Evolutionary conservation across 2,888 invertebrate species (phyloP).

Genomic region (Drosophila prostipennis): DNA sequence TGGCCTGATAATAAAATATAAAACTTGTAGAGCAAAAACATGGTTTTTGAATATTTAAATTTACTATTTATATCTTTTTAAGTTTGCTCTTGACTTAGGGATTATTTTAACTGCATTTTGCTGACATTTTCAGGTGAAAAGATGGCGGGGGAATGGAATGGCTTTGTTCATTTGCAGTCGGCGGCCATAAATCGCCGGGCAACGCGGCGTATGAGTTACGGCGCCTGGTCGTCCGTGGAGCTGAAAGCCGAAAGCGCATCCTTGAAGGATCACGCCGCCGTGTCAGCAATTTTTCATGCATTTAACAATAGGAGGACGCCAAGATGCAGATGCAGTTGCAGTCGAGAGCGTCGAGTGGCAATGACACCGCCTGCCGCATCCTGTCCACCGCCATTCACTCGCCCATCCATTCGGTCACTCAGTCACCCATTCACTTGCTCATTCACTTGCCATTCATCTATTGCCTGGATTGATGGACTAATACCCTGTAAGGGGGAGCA

Average conservation of each 20-base stretch:
- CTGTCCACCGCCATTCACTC: constrained; percentile 34
- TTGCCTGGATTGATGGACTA: constrained; percentile 6
- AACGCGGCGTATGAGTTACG: constrained; percentile 73
- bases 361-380: constrained; percentile 28
- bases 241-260: constrained; percentile 2
- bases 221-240: constrained; percentile 6
- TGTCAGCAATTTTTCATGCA: constrained; percentile 74
- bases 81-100: too few species aligned
- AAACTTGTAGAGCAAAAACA: too few species aligned
- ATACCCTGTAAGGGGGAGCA: not conserved
- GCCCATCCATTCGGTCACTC: constrained; percentile 2
- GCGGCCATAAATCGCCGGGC: constrained; percentile 63
- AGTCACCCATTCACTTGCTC: constrained; percentile 19
- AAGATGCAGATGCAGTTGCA: constrained; percentile 13
- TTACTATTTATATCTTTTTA: too few species aligned
- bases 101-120: not conserved
- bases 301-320: constrained; percentile 65
- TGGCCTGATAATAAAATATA: too few species aligned
- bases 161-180: constrained; percentile 75
- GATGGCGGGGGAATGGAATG: not conserved
- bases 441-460: too few species aligned
- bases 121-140: too few species aligned
- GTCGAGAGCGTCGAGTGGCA: constrained; percentile 1
- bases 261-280: constrained; percentile 45
- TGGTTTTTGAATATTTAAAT: too few species aligned